Base-by-base conservation (phyloP, 1,140 invertebrate genomes). In the Ganaspis sp. region DNA sequence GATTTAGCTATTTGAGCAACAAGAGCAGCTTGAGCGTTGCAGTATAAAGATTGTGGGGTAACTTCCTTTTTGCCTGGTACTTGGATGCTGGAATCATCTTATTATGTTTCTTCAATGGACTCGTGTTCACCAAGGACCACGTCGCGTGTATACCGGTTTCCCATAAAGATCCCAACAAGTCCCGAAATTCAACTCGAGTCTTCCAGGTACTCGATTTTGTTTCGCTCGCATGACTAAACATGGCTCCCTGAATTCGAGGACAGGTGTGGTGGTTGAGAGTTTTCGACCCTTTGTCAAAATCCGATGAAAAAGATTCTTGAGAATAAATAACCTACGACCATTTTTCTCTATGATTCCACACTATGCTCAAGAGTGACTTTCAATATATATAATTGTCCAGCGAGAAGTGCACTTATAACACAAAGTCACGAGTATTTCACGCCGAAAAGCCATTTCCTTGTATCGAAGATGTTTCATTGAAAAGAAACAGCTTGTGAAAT, bases 121-220 rank as follows among this genome's bases (percentile, higher is more conserved):
- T 29, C 58, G 58, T 64, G 70, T 74, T 73, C 42, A 74, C 54
- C 21, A 78, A 78, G 72, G 71, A 11, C 34, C 37, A 9, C 69
- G 12, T 53, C 73, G 53, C 53, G 45, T 74, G 73, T 71, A 75
- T 70, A 42, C 40, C n/a, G 69, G 74, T 64, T n/a, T 64, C 58
- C 58, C 58, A 64, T 29, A 64, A 64, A 64, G 21, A 64, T 64
- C 58, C 54, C 23, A 73, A 73, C n/a, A 72, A 54, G 38, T 37
- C 21, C 45, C 49, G 37, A 74, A 77, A 77, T 77, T 77, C 72
- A 42, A 70, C 75, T 70, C 17, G 71, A 23, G 21, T 64, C 58
- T 64, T 64, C 58, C 58, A 64, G 58, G 58, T 64, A 64, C 58
- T 64, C 58, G 58, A 64, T 64, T 64, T 64, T 64, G 58, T 29